Percentiles rank a stretch among this genome's conserved stretches.
These are phyloP conservation scores for Sericinus montela DNA, from an alignment of 2,888 invertebrate species.

Conservation along the genomic window DNA sequence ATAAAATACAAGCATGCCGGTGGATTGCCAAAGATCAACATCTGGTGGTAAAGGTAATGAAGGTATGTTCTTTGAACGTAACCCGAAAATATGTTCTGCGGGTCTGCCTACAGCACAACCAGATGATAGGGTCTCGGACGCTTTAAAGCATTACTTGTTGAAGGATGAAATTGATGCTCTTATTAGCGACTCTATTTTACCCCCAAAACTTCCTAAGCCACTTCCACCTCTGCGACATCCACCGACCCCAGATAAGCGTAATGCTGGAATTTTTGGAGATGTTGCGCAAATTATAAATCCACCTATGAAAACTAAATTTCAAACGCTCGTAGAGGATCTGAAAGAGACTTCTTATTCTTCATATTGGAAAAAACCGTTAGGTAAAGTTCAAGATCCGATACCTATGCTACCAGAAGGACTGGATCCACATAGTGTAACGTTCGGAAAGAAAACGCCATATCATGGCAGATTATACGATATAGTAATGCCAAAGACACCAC, in stretches of 20 bases:
- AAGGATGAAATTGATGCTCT: conserved; percentile 62
- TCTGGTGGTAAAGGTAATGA: conserved; percentile 63
- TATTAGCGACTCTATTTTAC: conserved; percentile 51
- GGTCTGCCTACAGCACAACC: conserved; percentile 56
- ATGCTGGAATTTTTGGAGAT: conserved; percentile 42
- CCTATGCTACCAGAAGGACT: conserved; percentile 64
- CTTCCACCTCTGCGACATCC: conserved; percentile 49
- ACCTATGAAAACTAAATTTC: conserved; percentile 52
- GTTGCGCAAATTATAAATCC: conserved; percentile 48
- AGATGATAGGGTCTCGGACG: conserved; percentile 38
- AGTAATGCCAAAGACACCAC: conserved; percentile 54
- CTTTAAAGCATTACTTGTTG: conserved; percentile 51
- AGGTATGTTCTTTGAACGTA: conserved; percentile 58
- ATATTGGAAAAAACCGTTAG: conserved; percentile 58
- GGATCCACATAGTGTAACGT: conserved; percentile 45
- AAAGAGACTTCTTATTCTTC: conserved; percentile 56
- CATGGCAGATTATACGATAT: conserved; percentile 56
- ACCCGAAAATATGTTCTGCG: conserved; percentile 57
- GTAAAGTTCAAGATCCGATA: conserved; percentile 42
- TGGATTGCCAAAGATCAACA: conserved; percentile 47
- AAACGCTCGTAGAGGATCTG: conserved; percentile 50
- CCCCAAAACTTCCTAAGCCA: conserved; percentile 37
- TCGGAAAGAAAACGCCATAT: conserved; percentile 46
- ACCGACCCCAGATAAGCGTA: conserved; percentile 43
- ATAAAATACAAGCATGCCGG: conserved; percentile 36